Evolutionary conservation across 2,888 invertebrate species (phyloP).

Genomic region (Macrophya annulata): DNA sequence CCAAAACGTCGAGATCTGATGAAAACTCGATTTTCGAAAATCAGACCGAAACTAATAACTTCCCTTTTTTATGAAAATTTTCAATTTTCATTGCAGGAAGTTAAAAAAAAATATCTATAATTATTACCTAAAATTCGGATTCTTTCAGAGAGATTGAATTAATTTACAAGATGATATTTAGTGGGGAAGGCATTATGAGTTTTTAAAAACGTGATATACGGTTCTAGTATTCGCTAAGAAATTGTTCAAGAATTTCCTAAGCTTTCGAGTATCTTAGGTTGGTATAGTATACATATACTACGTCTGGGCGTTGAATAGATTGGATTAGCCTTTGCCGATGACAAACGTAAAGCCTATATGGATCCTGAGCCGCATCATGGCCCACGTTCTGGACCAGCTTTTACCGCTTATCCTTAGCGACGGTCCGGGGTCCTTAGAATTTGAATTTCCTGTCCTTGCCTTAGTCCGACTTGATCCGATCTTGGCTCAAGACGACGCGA

Average conservation of each 20-base stretch:
- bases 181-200: not conserved
- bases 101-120: too few species aligned
- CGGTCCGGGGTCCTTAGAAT: conserved; percentile 17
- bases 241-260: not conserved
- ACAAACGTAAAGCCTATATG: conserved; percentile 26
- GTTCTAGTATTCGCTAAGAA: not conserved
- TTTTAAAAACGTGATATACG: not conserved
- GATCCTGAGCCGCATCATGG: conserved; percentile 10
- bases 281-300: conserved; percentile 16
- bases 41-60: too few species aligned
- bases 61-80: too few species aligned
- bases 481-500: conserved; percentile 23
- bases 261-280: not conserved
- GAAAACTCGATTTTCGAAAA: too few species aligned
- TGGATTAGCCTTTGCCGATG: conserved; percentile 47
- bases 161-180: not conserved
- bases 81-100: too few species aligned
- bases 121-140: too few species aligned
- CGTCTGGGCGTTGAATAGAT: conserved; percentile 37
- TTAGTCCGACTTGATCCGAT: conserved; percentile 41
- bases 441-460: conserved; percentile 43
- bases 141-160: not conserved
- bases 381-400: conserved; percentile 40
- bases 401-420: conserved; percentile 24
- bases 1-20: too few species aligned